Evolutionary conservation across 1,140 invertebrate genomes (phyloP).

Genomic region (Aphaenogaster ashmeadi): DNA sequence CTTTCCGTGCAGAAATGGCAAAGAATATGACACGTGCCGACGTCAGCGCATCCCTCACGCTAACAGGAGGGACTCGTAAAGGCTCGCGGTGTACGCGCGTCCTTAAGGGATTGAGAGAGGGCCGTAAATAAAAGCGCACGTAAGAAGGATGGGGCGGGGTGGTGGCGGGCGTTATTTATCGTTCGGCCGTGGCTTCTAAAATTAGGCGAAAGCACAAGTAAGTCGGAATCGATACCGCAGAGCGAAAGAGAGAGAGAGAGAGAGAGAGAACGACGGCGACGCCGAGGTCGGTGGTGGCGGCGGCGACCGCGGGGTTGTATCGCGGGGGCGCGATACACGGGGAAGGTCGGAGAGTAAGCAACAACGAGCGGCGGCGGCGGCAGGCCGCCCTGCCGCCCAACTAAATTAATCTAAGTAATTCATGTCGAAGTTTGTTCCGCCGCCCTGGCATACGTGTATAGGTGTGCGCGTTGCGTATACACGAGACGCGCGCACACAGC

Average conservation of each 20-base stretch:
- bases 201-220: slow-evolving; percentile 83
- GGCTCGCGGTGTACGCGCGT: neutral
- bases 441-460: slow-evolving; percentile 65
- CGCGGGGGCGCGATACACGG: slow-evolving; percentile 67
- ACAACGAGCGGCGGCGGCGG: slow-evolving; percentile 74
- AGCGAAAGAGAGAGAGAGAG: slow-evolving; percentile 26
- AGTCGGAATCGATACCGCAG: slow-evolving; percentile 83
- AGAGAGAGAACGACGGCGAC: slow-evolving; percentile 56
- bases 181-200: slow-evolving; percentile 77
- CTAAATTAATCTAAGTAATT: slow-evolving; percentile 86
- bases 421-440: slow-evolving; percentile 84
- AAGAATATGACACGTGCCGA: slow-evolving; percentile 2
- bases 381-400: slow-evolving; percentile 80
- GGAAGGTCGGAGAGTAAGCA: slow-evolving; percentile 79
- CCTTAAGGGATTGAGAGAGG: slow-evolving; percentile 26
- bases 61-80: slow-evolving; percentile 12
- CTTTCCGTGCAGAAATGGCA: neutral
- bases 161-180: slow-evolving; percentile 68
- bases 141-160: slow-evolving; percentile 8
- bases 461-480: slow-evolving; percentile 19
- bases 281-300: slow-evolving; percentile 68
- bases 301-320: slow-evolving; percentile 61
- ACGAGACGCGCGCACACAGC: neutral
- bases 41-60: slow-evolving; percentile 2
- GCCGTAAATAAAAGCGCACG: slow-evolving; percentile 10